These are phyloP conservation scores for Gordius sp. DNA, from an alignment of 2,888 invertebrate species.

Conservation along the genomic window DNA sequence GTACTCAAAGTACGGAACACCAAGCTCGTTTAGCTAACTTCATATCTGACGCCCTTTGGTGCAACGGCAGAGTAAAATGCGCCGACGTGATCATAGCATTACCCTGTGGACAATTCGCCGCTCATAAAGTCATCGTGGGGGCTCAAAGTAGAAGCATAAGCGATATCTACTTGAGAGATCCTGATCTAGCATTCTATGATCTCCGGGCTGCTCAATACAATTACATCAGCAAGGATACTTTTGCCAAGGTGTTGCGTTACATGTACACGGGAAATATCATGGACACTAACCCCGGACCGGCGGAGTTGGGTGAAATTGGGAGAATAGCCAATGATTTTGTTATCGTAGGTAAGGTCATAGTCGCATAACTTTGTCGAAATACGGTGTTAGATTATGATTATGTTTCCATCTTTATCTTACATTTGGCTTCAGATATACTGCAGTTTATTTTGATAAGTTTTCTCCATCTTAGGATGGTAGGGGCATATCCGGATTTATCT, in stretches of 20 bases:
- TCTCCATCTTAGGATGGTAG: no score
- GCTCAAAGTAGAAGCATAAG: neutral
- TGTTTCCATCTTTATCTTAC: no score
- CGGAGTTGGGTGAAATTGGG: neutral
- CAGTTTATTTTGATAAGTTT: no score
- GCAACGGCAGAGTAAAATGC: neutral
- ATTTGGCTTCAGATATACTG: no score
- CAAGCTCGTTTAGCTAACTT: neutral
- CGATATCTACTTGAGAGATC: neutral
- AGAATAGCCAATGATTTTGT: neutral
- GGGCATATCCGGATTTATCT: no score
- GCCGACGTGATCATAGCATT: neutral
- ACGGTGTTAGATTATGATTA: no score
- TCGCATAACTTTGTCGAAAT: no score
- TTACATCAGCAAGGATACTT: neutral
- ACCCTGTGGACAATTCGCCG: neutral
- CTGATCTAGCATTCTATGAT: neutral
- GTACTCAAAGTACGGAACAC: no score
- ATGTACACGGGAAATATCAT: slow-evolving; percentile 6
- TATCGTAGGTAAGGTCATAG: no score
- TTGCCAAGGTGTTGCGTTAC: neutral
- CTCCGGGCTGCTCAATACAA: neutral
- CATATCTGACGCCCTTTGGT: neutral
- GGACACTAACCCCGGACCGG: neutral
- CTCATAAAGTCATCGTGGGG: neutral